Evolutionary conservation across 1,140 invertebrate genomes (phyloP).

Genomic region (Popillia japonica): DNA sequence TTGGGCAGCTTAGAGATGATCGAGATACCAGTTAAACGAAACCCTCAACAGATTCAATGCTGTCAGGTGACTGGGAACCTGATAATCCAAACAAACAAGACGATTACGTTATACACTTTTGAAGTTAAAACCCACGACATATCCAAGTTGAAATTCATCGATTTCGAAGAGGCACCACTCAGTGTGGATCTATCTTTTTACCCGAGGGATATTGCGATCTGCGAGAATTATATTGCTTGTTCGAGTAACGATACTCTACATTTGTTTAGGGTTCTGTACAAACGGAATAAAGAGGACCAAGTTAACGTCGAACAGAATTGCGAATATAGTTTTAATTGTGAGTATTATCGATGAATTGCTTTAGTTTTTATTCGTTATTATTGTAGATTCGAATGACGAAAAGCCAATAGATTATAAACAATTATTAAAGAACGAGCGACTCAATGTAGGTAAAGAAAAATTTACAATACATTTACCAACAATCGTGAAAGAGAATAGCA

Average conservation of each 20-base stretch:
- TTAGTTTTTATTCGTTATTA: not conserved
- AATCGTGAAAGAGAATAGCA: conserved; percentile 57
- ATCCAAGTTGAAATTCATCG: conserved; percentile 70
- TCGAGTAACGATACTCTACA: conserved; percentile 62
- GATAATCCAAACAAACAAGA: conserved; percentile 64
- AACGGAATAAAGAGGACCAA: conserved; percentile 13
- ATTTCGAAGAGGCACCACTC: conserved; percentile 68
- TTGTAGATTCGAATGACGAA: conserved; percentile 40
- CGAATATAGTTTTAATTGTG: conserved; percentile 41
- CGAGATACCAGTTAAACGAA: conserved; percentile 67
- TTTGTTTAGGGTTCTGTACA: conserved; percentile 58
- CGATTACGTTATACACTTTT: conserved; percentile 67
- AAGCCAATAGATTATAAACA: conserved; percentile 54
- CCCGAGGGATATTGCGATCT: conserved; percentile 63
- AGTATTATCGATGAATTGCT: not conserved
- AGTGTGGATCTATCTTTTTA: conserved; percentile 64
- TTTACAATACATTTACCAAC: conserved; percentile 57
- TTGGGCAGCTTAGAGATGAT: conserved; percentile 72
- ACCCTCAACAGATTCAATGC: conserved; percentile 68
- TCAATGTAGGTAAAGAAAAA: conserved; percentile 45
- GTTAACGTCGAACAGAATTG: conserved; percentile 13
- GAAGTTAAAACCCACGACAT: conserved; percentile 70
- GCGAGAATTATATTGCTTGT: conserved; percentile 69
- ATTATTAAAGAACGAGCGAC: conserved; percentile 51
- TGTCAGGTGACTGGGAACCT: conserved; percentile 73